Conservation (phyloP, 2,113 vertebrate species). For the Edolisoma coerulescens region DNA sequence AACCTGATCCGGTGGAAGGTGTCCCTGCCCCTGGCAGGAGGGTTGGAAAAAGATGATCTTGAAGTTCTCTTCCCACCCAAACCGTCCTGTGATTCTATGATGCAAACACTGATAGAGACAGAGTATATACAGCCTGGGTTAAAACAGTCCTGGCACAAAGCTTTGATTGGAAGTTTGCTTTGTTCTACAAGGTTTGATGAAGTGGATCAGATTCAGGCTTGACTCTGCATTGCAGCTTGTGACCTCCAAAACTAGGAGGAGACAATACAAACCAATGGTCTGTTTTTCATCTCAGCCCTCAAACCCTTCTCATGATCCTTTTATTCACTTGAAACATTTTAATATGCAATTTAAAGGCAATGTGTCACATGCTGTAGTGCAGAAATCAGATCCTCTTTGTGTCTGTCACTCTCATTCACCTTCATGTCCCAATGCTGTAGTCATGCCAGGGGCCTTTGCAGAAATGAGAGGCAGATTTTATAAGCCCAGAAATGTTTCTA, state of each 20-base stretch:
- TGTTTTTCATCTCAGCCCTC: not conserved
- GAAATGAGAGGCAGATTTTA: not conserved
- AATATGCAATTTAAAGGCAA: not conserved
- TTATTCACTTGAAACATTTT: not conserved
- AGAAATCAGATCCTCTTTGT: not conserved
- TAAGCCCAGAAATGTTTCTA: not conserved
- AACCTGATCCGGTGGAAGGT: not conserved
- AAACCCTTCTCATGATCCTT: not conserved
- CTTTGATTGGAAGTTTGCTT: not conserved
- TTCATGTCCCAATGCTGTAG: not conserved
- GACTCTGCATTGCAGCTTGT: not conserved
- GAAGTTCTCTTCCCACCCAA: not conserved
- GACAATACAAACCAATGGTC: not conserved
- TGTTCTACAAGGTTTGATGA: not conserved
- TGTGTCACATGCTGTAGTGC: not conserved
- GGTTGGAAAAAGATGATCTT: not conserved
- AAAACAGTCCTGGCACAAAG: not conserved
- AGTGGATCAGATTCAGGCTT: not conserved
- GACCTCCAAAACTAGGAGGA: not conserved
- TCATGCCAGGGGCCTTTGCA: not conserved
- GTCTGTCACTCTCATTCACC: not conserved
- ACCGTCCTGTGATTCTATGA: not conserved
- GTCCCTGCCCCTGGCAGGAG: not conserved
- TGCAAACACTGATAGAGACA: not conserved
- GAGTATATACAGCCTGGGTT: not conserved